Conservation (phyloP, 2,797 vertebrate genomes). For the Esox masquinongy region DNA sequence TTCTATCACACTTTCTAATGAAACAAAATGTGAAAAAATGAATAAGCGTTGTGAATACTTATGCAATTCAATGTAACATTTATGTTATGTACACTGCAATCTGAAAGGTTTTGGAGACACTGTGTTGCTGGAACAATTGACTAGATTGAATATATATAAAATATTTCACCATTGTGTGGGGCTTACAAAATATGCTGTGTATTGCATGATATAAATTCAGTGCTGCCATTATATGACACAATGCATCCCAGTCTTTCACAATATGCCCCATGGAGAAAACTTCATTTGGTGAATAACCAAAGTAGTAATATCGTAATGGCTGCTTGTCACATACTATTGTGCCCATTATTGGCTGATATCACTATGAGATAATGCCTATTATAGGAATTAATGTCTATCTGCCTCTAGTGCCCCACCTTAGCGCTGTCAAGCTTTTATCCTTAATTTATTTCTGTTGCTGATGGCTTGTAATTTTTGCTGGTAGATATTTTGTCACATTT, state of each 20-base stretch:
- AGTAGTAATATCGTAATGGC: not conserved
- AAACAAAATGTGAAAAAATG: not conserved
- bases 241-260: not conserved
- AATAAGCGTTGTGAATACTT: too few species aligned
- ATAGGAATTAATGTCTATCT: not conserved
- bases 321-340: not conserved
- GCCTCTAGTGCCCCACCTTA: not conserved
- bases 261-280: not conserved
- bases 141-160: not conserved
- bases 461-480: not conserved
- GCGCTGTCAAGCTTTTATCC: not conserved
- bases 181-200: not conserved
- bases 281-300: not conserved
- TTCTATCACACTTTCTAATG: too few species aligned
- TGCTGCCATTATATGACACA: not conserved
- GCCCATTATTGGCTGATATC: not conserved
- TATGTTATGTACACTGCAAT: not conserved
- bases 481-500: not conserved
- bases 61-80: too few species aligned
- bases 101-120: not conserved
- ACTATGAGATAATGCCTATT: not conserved
- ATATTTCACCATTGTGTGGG: not conserved
- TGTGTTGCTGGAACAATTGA: not conserved
- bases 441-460: not conserved
- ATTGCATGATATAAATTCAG: not conserved